phyloP scores from a whole-genome alignment of 1,140 invertebrate species.

The Scaptomyza hsui region DNA sequence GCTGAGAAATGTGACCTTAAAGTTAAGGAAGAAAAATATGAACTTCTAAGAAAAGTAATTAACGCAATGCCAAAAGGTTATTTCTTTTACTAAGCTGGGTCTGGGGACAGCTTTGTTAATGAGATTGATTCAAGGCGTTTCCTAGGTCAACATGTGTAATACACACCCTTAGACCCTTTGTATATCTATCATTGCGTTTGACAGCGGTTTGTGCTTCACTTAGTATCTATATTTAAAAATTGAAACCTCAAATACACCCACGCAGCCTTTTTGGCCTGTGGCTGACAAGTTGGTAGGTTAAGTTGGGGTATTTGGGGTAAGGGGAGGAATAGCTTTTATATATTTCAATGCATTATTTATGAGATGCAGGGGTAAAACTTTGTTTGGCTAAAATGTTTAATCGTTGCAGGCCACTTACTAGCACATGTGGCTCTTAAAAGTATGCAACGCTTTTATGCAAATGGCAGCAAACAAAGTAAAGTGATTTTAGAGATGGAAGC shows the following conservation, averaged over 20 bases:
- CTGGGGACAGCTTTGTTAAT: constrained; percentile 17
- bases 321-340: neutral
- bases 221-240: constrained; percentile 13
- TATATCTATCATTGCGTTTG: neutral
- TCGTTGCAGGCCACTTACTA: neutral
- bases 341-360: constrained; percentile 18
- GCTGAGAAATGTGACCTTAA: neutral
- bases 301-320: no score
- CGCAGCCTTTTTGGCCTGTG: neutral
- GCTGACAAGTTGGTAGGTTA: neutral
- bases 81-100: neutral
- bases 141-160: constrained; percentile 12
- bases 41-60: constrained; percentile 30
- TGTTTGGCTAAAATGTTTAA: constrained; percentile 15
- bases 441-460: constrained; percentile 26
- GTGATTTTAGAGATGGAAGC: no score
- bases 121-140: constrained; percentile 40
- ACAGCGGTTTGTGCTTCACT: neutral
- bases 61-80: constrained; percentile 24
- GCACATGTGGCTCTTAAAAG: constrained; percentile 13
- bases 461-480: neutral
- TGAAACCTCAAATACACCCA: neutral
- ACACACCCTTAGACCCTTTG: neutral
- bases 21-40: neutral
- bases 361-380: constrained; percentile 1